These are phyloP conservation scores for Gambusia yucatana DNA, from an alignment of 2,797 vertebrate species.

Conservation along the genomic window DNA sequence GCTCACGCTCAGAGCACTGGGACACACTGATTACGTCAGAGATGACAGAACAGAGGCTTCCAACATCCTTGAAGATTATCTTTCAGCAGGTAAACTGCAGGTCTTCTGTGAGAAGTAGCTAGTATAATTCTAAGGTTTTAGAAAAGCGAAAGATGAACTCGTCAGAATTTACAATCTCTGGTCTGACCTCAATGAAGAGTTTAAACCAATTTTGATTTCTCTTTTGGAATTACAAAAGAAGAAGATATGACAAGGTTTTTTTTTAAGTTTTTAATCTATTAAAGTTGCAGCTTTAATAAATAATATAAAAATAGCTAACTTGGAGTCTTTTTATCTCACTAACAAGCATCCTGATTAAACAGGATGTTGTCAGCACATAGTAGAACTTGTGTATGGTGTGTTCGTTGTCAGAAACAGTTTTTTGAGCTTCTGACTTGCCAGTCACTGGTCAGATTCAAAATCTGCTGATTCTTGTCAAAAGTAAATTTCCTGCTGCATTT, in stretches of 20 bases:
- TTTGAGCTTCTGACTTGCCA: neutral
- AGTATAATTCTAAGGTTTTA: neutral
- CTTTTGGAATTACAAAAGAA: neutral
- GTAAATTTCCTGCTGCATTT: neutral
- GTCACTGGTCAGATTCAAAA: neutral
- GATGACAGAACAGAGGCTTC: conserved; percentile 75
- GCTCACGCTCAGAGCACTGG: conserved; percentile 80
- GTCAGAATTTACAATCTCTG: neutral
- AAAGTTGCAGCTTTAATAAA: neutral
- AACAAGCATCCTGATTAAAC: neutral
- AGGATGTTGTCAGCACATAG: neutral
- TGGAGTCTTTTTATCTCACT: neutral
- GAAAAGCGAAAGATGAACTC: neutral
- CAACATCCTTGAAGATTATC: conserved; percentile 79
- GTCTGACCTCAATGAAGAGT: neutral
- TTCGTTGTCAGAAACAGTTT: neutral
- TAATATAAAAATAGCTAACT: neutral
- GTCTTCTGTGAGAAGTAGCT: neutral
- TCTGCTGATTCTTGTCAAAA: neutral
- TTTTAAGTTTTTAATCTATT: too few relatives aligned
- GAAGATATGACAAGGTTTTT: too few relatives aligned
- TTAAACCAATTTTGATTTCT: neutral
- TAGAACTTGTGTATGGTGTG: neutral
- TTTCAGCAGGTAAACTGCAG: conserved; percentile 75
- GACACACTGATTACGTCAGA: conserved; percentile 56